phyloP scores from a whole-genome alignment of 1,140 invertebrate species.

The Rhagoletis zephyria region DNA sequence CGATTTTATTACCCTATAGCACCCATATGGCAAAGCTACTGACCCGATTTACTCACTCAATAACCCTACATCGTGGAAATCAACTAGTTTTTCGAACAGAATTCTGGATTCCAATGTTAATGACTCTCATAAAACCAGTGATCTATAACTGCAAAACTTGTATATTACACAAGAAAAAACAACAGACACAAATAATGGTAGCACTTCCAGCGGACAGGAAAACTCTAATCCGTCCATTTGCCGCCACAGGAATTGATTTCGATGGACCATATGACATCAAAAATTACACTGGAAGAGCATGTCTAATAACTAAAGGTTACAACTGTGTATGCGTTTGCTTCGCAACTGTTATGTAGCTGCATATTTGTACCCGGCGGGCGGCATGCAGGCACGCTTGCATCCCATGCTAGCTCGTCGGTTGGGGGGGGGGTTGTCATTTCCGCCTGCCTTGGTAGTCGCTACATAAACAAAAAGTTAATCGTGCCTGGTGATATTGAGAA shows the following conservation, averaged over 20 bases:
- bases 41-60: background rate
- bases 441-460: too few relatives aligned
- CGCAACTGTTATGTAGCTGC: too few relatives aligned
- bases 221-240: background rate
- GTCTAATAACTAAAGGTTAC: constrained; percentile 45
- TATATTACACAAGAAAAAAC: too few relatives aligned
- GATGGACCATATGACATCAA: constrained; percentile 44
- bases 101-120: background rate
- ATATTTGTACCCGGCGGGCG: too few relatives aligned
- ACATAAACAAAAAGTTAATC: too few relatives aligned
- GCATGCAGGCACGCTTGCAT: too few relatives aligned
- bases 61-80: background rate
- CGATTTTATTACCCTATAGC: too few relatives aligned
- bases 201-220: background rate
- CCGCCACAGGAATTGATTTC: constrained; percentile 40
- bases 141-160: too few relatives aligned
- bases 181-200: constrained; percentile 35
- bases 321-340: background rate
- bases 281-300: constrained; percentile 18
- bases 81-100: constrained; percentile 9
- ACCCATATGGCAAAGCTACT: too few relatives aligned
- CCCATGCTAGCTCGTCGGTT: too few relatives aligned
- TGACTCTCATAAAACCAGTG: background rate
- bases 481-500: too few relatives aligned
- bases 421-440: too few relatives aligned